A percentile compares a stretch with the other conserved stretches of the same genome.
phyloP scores from a whole-genome alignment of 2,113 vertebrate species.

The Scopus umbretta region DNA sequence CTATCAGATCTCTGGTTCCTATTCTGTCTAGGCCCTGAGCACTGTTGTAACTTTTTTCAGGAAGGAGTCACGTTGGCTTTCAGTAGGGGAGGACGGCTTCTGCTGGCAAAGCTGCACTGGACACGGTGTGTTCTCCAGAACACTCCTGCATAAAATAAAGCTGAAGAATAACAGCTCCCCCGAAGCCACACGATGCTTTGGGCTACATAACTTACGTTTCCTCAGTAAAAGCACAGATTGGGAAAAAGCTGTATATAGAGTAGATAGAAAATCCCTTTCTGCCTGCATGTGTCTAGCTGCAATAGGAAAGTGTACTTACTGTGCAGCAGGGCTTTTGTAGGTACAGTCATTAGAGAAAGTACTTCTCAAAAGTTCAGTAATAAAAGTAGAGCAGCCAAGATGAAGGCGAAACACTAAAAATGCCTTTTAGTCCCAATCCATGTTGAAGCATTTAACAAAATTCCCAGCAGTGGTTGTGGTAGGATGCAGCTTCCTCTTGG shows the following conservation, averaged over 20 bases:
- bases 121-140: background rate
- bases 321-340: background rate
- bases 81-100: background rate
- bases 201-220: background rate
- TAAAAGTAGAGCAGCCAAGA: background rate
- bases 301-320: background rate
- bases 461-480: background rate
- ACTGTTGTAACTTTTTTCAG: background rate
- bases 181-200: background rate
- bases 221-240: background rate
- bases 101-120: background rate
- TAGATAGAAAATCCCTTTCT: background rate
- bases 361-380: background rate
- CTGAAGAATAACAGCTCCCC: background rate
- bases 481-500: background rate
- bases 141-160: background rate
- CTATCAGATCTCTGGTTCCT: background rate
- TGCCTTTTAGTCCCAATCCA: background rate
- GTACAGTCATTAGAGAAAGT: background rate
- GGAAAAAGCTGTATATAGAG: background rate
- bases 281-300: background rate
- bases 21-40: background rate
- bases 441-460: background rate
- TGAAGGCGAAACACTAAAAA: background rate
- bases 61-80: background rate